A percentile compares a stretch with the other conserved stretches of the same genome.
These are phyloP conservation scores for Rhynchotus rufescens DNA, from an alignment of 2,797 vertebrate species.

Conservation along the genomic window DNA sequence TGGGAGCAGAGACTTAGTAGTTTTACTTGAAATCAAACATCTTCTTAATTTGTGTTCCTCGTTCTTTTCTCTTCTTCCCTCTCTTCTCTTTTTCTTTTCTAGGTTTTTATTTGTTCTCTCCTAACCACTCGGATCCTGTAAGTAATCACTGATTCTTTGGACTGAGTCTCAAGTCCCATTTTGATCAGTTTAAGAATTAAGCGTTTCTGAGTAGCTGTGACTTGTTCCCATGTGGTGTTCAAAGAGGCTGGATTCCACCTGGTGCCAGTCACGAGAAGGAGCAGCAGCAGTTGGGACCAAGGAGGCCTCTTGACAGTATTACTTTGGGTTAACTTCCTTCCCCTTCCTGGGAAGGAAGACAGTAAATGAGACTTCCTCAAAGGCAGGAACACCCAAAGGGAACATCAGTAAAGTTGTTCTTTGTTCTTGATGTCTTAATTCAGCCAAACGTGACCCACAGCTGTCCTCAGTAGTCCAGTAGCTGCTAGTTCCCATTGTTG, in stretches of 20 bases:
- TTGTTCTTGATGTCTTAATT: background rate
- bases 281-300: background rate
- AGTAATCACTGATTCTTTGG: conserved; percentile 54
- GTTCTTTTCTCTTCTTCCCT: background rate
- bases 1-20: background rate
- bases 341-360: background rate
- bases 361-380: background rate
- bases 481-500: background rate
- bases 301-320: background rate
- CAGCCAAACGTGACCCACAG: background rate
- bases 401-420: background rate
- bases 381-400: background rate
- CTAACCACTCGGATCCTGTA: conserved; percentile 91
- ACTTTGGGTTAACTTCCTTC: background rate
- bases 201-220: accelerated
- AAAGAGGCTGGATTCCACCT: background rate
- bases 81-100: background rate
- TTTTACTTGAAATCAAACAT: background rate
- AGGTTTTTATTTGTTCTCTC: conserved; percentile 98
- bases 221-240: background rate
- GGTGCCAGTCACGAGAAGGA: background rate
- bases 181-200: background rate
- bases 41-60: background rate
- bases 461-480: background rate
- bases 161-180: background rate